Evolutionary conservation across 2,888 invertebrate species (phyloP).

Genomic region (Biston stratarius): DNA sequence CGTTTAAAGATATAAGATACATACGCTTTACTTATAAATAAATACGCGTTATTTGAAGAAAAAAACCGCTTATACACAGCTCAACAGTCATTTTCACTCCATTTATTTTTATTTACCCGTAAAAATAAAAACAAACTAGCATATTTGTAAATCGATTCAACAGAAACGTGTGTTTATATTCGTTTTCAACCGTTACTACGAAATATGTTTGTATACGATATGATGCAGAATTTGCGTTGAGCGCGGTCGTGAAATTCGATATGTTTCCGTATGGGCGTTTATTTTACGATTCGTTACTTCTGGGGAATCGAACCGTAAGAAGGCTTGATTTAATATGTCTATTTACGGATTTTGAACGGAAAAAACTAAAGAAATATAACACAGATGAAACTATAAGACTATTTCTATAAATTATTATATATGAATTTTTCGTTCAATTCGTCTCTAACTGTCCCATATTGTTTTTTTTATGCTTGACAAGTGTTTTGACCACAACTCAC

Average conservation of each 20-base stretch:
- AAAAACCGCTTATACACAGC: background rate
- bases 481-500: no score
- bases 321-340: conserved; percentile 5
- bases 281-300: conserved; percentile 18
- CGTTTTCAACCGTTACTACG: background rate
- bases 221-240: conserved; percentile 9
- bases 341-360: background rate
- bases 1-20: no score
- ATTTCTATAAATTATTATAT: no score
- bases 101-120: background rate
- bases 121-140: background rate
- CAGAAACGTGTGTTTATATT: background rate
- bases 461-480: no score
- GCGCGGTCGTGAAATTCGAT: conserved; percentile 12
- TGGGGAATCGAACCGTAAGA: background rate
- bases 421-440: no score
- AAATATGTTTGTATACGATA: background rate
- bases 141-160: conserved; percentile 1
- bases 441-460: no score
- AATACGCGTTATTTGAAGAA: no score
- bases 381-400: no score
- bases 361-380: background rate
- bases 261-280: conserved; percentile 12
- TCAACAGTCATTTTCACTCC: background rate
- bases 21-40: no score